Percentiles rank a stretch among this genome's conserved stretches.
Conservation (phyloP, 2,888 invertebrate genomes). For the Parelbella ahira region DNA sequence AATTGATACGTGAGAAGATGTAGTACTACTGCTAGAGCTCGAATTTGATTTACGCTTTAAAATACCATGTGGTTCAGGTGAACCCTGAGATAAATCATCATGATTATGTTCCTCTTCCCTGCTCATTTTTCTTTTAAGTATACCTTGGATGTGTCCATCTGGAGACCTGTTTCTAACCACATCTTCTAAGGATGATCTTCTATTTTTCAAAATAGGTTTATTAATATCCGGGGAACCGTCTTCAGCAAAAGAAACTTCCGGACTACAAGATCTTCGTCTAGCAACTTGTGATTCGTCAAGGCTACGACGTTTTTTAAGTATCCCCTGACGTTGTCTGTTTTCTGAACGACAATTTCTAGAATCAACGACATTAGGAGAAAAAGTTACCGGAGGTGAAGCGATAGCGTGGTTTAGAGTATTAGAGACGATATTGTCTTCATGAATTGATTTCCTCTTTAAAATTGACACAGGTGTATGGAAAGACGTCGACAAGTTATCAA, state of each 20-base stretch:
- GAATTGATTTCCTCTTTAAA: constrained; percentile 83
- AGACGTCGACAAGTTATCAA: constrained; percentile 58
- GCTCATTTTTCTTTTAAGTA: constrained; percentile 85
- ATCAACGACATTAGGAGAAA: constrained; percentile 88
- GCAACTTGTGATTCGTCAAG: constrained; percentile 89
- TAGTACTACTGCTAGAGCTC: constrained; percentile 83
- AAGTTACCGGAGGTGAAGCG: constrained; percentile 87
- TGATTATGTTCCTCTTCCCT: constrained; percentile 83
- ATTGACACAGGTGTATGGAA: constrained; percentile 82
- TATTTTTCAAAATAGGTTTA: constrained; percentile 84
- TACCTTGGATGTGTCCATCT: constrained; percentile 83
- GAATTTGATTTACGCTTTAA: constrained; percentile 89
- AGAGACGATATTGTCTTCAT: constrained; percentile 74
- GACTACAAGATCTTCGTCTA: constrained; percentile 84
- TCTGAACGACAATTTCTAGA: constrained; percentile 78
- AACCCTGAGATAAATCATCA: constrained; percentile 81
- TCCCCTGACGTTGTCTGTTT: constrained; percentile 85
- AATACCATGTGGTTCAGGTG: constrained; percentile 88
- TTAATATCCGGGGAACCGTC: constrained; percentile 79
- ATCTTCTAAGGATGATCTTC: constrained; percentile 86
- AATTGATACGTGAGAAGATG: constrained; percentile 84
- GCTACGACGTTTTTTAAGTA: constrained; percentile 90
- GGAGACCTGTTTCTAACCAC: constrained; percentile 83
- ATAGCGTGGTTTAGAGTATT: constrained; percentile 75
- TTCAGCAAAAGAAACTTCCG: constrained; percentile 83